These are phyloP conservation scores for Nowickia ferox DNA, from an alignment of 2,888 invertebrate species.

Conservation along the genomic window DNA sequence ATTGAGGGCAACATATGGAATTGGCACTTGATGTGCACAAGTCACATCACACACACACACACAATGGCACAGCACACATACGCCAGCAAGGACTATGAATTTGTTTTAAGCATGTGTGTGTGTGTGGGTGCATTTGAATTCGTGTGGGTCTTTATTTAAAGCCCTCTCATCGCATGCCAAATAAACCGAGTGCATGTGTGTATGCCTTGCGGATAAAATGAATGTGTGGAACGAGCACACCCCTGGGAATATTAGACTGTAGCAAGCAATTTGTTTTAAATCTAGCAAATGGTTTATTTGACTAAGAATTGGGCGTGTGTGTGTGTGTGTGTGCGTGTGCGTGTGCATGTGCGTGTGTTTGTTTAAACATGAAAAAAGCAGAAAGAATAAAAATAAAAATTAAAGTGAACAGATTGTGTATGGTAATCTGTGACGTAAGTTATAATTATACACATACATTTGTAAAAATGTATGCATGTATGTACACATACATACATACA, in stretches of 20 bases:
- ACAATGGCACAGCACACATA: conserved; percentile 13
- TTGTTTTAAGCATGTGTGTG: background rate
- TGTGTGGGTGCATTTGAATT: background rate
- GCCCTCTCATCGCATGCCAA: conserved; percentile 70
- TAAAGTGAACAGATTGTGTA: conserved; percentile 59
- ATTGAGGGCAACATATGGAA: conserved; percentile 71
- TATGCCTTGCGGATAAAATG: conserved; percentile 33
- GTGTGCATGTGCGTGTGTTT: conserved; percentile 56
- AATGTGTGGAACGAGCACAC: conserved; percentile 68
- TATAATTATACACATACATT: conserved; percentile 50
- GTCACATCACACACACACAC: conserved; percentile 24
- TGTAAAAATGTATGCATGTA: background rate
- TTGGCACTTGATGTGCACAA: conserved; percentile 66
- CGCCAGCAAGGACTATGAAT: conserved; percentile 16
- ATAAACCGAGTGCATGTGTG: conserved; percentile 35
- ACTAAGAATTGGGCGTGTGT: conserved; percentile 59
- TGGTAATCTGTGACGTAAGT: conserved; percentile 71
- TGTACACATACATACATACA: background rate
- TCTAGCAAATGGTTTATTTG: conserved; percentile 67
- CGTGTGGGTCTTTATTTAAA: conserved; percentile 22
- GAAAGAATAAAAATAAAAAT: background rate
- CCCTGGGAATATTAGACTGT: conserved; percentile 68
- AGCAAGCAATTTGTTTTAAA: conserved; percentile 65
- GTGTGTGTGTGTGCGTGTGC: conserved; percentile 55
- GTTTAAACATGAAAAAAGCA: conserved; percentile 48